These are phyloP conservation scores for Ommatoiulus sabulosus DNA, from an alignment of 2,888 invertebrate genomes.

Conservation along the genomic window DNA sequence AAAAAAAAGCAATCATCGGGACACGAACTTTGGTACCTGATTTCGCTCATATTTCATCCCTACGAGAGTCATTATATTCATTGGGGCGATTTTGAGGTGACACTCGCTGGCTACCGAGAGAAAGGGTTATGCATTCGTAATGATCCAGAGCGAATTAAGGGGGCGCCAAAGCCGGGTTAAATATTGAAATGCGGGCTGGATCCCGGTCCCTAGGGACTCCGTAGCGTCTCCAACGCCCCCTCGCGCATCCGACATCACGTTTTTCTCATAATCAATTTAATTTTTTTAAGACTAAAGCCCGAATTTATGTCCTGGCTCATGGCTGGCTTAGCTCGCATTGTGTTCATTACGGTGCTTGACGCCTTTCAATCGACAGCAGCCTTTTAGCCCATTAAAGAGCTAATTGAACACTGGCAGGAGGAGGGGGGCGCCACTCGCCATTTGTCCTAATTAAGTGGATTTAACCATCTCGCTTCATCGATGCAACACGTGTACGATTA, in stretches of 20 bases:
- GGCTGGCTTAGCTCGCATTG: conserved; percentile 26
- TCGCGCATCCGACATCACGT: not conserved
- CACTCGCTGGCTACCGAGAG: not conserved
- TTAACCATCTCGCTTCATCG: conserved; percentile 14
- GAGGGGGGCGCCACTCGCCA: not conserved
- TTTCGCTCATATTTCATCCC: conserved; percentile 22
- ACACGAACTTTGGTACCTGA: conserved; percentile 4
- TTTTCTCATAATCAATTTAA: conserved; percentile 31
- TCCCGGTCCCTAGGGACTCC: not conserved
- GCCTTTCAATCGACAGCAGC: conserved; percentile 34
- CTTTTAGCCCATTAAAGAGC: conserved; percentile 31
- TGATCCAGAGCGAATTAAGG: not conserved
- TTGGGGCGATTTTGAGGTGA: conserved; percentile 11
- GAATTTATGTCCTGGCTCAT: conserved; percentile 6
- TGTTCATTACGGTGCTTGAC: not conserved
- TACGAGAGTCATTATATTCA: not conserved
- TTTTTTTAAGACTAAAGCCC: conserved; percentile 2
- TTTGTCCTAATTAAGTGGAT: conserved; percentile 38
- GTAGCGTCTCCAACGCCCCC: too few species aligned
- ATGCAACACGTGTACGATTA: conserved; percentile 12
- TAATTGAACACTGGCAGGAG: not conserved
- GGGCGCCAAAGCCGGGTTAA: not conserved
- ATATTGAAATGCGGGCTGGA: not conserved
- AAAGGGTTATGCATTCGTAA: conserved; percentile 43
- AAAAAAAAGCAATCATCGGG: conserved; percentile 32